Evolutionary conservation across 2,797 vertebrate species (phyloP), one percentile per base, ranked within the genome.

Genomic region (Gila robusta): DNA sequence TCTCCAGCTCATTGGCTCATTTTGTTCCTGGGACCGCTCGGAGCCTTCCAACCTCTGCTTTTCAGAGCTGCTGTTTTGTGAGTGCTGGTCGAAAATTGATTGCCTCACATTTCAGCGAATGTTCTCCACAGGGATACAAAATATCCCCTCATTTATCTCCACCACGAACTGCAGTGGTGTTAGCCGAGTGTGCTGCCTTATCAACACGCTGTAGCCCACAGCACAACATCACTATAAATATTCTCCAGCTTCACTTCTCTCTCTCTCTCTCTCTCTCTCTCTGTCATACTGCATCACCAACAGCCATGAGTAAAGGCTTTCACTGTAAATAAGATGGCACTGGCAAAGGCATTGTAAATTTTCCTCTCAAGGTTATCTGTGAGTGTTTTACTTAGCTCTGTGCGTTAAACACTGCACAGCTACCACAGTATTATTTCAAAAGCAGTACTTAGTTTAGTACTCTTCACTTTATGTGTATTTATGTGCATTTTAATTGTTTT

Each of bases 211-310:
- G 82, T 86, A 69, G 79, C 84, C 71, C 81, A 80, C 81, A 72
- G 78, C 74, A 88, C 79, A 80, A 78, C 85, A 81, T 66, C 41
- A 69, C 79, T 81, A 90, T 90, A 90, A 88, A 89, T 88, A 88
- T 89, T 77, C 67, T 79, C 76, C 28, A 32, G 28, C 28, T 32
- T 32, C 28, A 32, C 28, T 32, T 32, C 26, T 35, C 66, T 64
- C 54, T 39, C 52, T 54, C 74, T 82, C 41, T 85, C 37, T 71
- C 41, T 66, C 54, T 62, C 70, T 79, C 78, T 64, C 23, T 47
- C 76, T 83, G 71, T 79, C 78, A 78, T 69, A 62, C 84, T 59
- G n/a, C 37, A 80, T 81, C 71, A 83, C 49, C 62, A 64, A n/a
- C 71, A 84, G 64, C 73, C 44, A 66, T 59, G 84, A 87, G 54